Percentiles rank a stretch among this genome's conserved stretches.
phyloP scores from a whole-genome alignment of 1,140 invertebrate genomes.

The Leptinotarsa texana region DNA sequence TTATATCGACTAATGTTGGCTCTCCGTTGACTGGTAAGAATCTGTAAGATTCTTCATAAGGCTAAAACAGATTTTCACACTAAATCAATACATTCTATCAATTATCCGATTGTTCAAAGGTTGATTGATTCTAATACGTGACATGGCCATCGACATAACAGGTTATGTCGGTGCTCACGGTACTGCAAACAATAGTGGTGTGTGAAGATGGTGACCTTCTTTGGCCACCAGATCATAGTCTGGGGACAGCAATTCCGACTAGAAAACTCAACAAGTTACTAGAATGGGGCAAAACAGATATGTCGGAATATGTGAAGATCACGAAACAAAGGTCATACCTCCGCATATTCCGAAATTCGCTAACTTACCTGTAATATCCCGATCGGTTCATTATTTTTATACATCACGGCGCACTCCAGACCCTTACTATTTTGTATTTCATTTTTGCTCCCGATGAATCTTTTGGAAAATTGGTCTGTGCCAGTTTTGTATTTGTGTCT shows the following conservation, averaged over 20 bases:
- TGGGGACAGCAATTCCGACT: too few relatives aligned
- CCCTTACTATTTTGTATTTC: background rate
- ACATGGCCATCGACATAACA: too few relatives aligned
- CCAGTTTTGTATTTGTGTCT: slow-evolving; percentile 22
- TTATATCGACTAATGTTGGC: slow-evolving; percentile 34
- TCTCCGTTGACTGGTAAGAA: slow-evolving; percentile 39
- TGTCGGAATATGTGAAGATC: too few relatives aligned
- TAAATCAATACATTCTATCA: too few relatives aligned
- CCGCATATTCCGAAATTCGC: background rate
- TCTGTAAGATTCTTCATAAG: slow-evolving; percentile 39
- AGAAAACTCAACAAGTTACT: too few relatives aligned
- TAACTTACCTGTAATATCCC: slow-evolving; percentile 48
- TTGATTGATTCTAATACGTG: too few relatives aligned
- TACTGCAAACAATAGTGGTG: background rate
- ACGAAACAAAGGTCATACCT: background rate
- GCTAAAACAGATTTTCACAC: slow-evolving; percentile 29
- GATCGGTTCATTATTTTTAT: slow-evolving; percentile 48
- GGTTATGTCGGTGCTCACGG: too few relatives aligned
- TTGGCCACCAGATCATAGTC: too few relatives aligned
- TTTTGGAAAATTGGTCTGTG: background rate
- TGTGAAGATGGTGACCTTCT: background rate
- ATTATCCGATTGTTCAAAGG: too few relatives aligned
- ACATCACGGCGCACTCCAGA: slow-evolving; percentile 44
- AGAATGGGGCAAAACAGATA: too few relatives aligned
- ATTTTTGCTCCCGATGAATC: background rate